These are phyloP conservation scores for Drosophila baimaii DNA, from an alignment of 1,140 invertebrate genomes.

Conservation along the genomic window DNA sequence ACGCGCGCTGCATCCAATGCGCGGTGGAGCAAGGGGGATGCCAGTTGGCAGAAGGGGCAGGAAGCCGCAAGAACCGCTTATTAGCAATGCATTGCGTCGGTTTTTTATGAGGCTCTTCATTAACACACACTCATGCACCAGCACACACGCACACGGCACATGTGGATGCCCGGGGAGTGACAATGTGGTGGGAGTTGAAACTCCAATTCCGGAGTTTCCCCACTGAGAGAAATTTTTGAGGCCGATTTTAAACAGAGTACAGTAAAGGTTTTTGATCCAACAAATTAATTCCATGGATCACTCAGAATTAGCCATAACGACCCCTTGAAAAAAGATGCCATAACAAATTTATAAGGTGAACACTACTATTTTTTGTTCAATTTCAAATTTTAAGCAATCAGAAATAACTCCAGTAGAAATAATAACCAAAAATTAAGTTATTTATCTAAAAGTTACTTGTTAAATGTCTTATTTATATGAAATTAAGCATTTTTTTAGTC, in stretches of 20 bases:
- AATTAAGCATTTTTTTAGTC: too few relatives aligned
- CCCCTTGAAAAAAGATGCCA: too few relatives aligned
- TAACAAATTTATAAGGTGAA: too few relatives aligned
- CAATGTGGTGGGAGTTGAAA: conserved; percentile 30
- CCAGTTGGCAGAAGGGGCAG: not conserved
- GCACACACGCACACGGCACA: conserved; percentile 31
- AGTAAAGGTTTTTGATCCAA: too few relatives aligned
- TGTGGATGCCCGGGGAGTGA: conserved; percentile 14
- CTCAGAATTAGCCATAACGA: too few relatives aligned
- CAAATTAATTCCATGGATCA: too few relatives aligned
- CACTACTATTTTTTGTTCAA: too few relatives aligned
- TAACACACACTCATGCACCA: conserved; percentile 48
- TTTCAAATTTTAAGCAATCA: too few relatives aligned
- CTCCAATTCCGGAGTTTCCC: conserved; percentile 10
- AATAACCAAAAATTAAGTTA: too few relatives aligned
- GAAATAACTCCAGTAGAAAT: too few relatives aligned
- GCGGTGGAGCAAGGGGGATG: not conserved
- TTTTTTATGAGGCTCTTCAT: conserved; percentile 56
- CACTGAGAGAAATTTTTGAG: conserved; percentile 12
- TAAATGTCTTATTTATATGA: too few relatives aligned
- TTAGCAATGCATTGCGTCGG: conserved; percentile 72
- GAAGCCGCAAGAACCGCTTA: conserved; percentile 68
- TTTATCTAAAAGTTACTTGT: too few relatives aligned
- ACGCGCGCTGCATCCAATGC: conserved; percentile 19
- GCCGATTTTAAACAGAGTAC: not conserved